These are phyloP conservation scores for Anarsia innoxiella DNA, from an alignment of 2,888 invertebrate species.

Conservation along the genomic window DNA sequence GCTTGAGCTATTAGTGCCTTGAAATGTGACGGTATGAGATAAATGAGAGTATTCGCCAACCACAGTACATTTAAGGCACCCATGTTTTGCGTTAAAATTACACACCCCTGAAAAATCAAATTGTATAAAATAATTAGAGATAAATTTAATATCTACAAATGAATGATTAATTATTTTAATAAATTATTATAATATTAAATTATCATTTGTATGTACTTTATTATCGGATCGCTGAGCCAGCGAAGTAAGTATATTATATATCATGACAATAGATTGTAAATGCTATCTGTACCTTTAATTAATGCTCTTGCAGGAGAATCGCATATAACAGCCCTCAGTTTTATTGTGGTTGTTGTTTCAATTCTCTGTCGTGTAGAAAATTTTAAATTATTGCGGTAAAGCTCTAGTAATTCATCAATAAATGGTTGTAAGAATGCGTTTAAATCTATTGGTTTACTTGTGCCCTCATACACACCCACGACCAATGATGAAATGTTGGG, in stretches of 20 bases:
- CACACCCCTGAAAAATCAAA: slow-evolving; percentile 8
- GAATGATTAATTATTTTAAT: not conserved
- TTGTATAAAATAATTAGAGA: not conserved
- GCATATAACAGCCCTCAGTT: slow-evolving; percentile 15
- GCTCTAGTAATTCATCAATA: slow-evolving; percentile 6
- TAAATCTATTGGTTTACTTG: slow-evolving; percentile 16
- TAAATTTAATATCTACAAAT: not conserved
- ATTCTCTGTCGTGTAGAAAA: not conserved
- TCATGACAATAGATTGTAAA: not conserved
- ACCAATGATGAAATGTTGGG: slow-evolving; percentile 3
- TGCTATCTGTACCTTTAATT: not conserved
- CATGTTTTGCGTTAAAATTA: slow-evolving; percentile 18
- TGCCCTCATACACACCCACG: slow-evolving; percentile 18
- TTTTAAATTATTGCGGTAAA: slow-evolving; percentile 13
- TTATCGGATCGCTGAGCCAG: too few relatives aligned
- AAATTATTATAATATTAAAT: too few relatives aligned
- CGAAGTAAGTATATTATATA: not conserved
- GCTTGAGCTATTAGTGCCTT: slow-evolving; percentile 2
- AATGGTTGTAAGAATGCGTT: slow-evolving; percentile 13
- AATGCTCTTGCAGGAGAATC: slow-evolving; percentile 10
- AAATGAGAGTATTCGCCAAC: slow-evolving; percentile 14
- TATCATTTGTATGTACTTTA: too few relatives aligned
- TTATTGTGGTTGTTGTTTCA: slow-evolving; percentile 1
- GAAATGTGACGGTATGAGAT: slow-evolving; percentile 15
- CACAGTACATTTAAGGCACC: slow-evolving; percentile 17